Conservation (phyloP, 1,140 invertebrate species). For the Lineus longissimus region DNA sequence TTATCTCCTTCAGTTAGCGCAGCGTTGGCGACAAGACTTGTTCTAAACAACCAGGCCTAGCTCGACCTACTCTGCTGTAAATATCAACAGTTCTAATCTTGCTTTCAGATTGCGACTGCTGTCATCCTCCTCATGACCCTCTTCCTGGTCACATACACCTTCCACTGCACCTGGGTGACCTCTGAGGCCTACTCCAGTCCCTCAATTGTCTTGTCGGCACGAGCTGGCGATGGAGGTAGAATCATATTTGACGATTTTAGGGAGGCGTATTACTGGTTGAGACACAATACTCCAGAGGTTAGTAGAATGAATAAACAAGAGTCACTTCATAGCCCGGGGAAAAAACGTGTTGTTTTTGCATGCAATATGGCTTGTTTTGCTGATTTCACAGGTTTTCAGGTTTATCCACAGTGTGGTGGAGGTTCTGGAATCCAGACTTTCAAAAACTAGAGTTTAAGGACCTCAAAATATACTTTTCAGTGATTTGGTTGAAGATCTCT, state of each 20-base stretch:
- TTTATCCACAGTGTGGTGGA: too few species aligned
- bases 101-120: slow-evolving; percentile 70
- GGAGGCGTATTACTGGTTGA: slow-evolving; percentile 96
- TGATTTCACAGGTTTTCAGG: too few species aligned
- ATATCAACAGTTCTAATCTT: background rate
- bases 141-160: slow-evolving; percentile 85
- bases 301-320: too few species aligned
- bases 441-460: too few species aligned
- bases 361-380: background rate
- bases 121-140: slow-evolving; percentile 82
- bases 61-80: too few species aligned
- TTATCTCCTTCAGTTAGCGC: too few species aligned
- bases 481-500: too few species aligned
- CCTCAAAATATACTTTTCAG: too few species aligned
- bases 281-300: slow-evolving; percentile 84
- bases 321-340: background rate
- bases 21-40: too few species aligned
- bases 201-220: slow-evolving; percentile 92
- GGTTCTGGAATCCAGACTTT: too few species aligned
- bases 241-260: slow-evolving; percentile 98
- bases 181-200: slow-evolving; percentile 97
- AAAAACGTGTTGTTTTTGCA: background rate
- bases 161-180: slow-evolving; percentile 99
- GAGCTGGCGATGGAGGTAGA: slow-evolving; percentile 85
- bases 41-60: too few species aligned